phyloP scores from a whole-genome alignment of 1,140 invertebrate species.

The Pseudomyrmex concolor region DNA sequence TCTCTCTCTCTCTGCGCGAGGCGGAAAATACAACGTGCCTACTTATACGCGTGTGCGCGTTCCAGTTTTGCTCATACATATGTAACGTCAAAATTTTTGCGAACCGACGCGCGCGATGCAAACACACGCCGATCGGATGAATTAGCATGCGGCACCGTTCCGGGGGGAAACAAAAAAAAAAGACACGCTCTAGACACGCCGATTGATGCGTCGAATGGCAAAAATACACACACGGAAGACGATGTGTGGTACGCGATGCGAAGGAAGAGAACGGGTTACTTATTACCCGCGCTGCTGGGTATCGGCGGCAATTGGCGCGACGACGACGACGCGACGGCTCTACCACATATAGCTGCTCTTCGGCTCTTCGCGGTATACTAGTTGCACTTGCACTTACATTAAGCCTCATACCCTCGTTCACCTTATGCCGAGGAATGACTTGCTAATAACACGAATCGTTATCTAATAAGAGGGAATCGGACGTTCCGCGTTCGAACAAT shows the following conservation, averaged over 20 bases:
- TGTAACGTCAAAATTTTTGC: constrained; percentile 9
- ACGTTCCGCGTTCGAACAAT: constrained; percentile 24
- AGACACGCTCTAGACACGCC: background rate
- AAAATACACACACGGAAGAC: constrained; percentile 56
- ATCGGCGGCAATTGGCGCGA: constrained; percentile 44
- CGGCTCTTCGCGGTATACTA: constrained; percentile 1
- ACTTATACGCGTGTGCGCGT: background rate
- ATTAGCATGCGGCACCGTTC: constrained; percentile 10
- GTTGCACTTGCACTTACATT: constrained; percentile 23
- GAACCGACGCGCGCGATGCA: background rate
- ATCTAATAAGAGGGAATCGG: constrained; percentile 60
- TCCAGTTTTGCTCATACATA: constrained; percentile 39
- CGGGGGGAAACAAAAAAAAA: background rate
- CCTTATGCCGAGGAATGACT: constrained; percentile 55
- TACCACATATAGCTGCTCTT: too few species aligned
- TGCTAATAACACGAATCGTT: constrained; percentile 62
- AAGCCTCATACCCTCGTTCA: constrained; percentile 20
- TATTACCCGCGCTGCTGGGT: constrained; percentile 47
- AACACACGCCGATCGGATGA: background rate
- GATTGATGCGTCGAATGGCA: constrained; percentile 18
- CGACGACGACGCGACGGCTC: constrained; percentile 9
- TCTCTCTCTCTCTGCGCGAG: background rate
- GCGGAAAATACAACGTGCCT: too few species aligned
- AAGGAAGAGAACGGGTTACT: constrained; percentile 1
- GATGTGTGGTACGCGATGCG: background rate